Base-by-base conservation (phyloP, 2,888 invertebrate species). In the Punctoribates punctum region DNA sequence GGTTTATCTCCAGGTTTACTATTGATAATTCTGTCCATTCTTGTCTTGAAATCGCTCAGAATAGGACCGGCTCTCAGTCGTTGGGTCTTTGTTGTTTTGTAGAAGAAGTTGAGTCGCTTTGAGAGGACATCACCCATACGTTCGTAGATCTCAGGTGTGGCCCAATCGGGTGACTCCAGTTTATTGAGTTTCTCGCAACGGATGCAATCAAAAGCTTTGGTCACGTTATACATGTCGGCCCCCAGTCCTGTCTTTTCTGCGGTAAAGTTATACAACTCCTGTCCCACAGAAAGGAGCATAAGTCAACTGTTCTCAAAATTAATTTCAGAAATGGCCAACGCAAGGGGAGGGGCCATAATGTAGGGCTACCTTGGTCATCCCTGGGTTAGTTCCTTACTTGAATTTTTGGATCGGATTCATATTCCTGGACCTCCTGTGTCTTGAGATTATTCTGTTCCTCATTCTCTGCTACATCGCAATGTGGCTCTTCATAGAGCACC, bases 121-220 rank as follows among this genome's bases (percentile, higher is more conserved):
- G 74, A 51, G 9, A 51, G 23, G 1, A 74, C 74, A 17, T 74
- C 23, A 34, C 74, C 74, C 74, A 74, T 74, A 8, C 27, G 54
- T 9, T 74, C 74, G 17, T 74, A 74, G 15, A 51, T 29, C 9
- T 74, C 54, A 23, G 54, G 38, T 48, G 74, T 51, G 5, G 65
- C 74, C 74, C 74, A 74, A 8, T 51, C 29, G 23, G 74, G 74
- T 13, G 54, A 48, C 25, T 3, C 4, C 1, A 51, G 51, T 72
- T 57, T 57, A 62, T 74, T 74, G 1, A 74, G 17, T 34, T 74
- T 74, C 15, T 74, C 74, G 20, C 74, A 74, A 11, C 74, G 11
- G 42, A 74, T 23, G 17, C 74, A 74, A 74, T 74, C 74, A 29
- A 74, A 74, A 2, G 74, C 74, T 34, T 74, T 74, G 54, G 74